Evolutionary conservation across 2,113 vertebrate genomes (phyloP).

Genomic region (Menura novaehollandiae): DNA sequence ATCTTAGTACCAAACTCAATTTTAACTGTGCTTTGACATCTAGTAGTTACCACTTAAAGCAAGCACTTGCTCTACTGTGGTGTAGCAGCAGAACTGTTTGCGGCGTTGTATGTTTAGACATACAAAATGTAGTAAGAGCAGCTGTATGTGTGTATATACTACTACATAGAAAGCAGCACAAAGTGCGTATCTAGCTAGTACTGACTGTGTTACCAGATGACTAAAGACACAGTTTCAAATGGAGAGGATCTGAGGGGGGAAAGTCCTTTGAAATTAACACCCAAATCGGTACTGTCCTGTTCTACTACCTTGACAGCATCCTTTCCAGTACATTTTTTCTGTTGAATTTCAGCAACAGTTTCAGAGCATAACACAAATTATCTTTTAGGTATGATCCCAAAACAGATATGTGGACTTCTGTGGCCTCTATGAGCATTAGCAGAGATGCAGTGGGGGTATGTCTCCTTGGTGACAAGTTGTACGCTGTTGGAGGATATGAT

Average conservation of each 20-base stretch:
- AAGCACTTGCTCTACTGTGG: not conserved
- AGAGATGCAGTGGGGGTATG: conserved; percentile 97
- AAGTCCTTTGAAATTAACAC: not conserved
- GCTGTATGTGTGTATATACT: not conserved
- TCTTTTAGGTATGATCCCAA: conserved; percentile 92
- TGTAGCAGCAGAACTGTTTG: not conserved
- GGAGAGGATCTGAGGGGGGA: not conserved
- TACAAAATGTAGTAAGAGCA: not conserved
- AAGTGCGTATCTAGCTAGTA: not conserved
- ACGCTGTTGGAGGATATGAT: conserved; percentile 95
- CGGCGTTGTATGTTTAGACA: not conserved
- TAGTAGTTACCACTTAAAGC: not conserved
- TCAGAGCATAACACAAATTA: not conserved
- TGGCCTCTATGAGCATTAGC: conserved; percentile 97
- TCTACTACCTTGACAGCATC: not conserved
- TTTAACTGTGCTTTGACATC: not conserved
- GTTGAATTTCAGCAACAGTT: not conserved
- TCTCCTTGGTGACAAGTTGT: conserved; percentile 93
- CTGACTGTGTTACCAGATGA: not conserved
- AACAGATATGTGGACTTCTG: conserved; percentile 96
- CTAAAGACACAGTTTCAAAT: not conserved
- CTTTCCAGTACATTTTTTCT: not conserved
- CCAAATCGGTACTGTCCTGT: not conserved
- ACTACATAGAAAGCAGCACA: not conserved
- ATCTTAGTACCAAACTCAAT: not conserved